Evolutionary conservation across 2,113 vertebrate genomes (phyloP).

Genomic region (Callithrix jacchus): DNA sequence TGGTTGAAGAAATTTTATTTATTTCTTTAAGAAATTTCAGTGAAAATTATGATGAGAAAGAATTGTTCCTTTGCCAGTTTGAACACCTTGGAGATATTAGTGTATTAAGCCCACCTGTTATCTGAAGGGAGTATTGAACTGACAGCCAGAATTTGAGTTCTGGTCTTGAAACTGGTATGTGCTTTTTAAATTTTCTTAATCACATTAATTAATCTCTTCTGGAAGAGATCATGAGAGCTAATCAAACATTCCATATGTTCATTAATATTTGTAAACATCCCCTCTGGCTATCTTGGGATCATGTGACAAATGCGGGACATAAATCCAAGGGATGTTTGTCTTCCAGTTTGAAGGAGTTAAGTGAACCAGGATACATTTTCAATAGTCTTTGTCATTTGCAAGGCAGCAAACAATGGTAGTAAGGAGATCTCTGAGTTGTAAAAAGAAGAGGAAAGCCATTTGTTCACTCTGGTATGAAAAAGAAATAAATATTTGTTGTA

Average conservation of each 20-base stretch:
- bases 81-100: not conserved
- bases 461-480: not conserved
- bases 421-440: not conserved
- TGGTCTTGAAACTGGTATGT: not conserved
- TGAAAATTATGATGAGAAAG: not conserved
- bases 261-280: not conserved
- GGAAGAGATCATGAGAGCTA: not conserved
- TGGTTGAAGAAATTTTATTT: not conserved
- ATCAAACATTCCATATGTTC: not conserved
- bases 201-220: not conserved
- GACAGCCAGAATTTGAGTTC: not conserved
- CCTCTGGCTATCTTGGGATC: not conserved
- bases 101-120: not conserved
- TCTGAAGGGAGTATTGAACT: not conserved
- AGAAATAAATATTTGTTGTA: not conserved
- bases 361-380: not conserved
- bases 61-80: not conserved
- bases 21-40: slow-evolving; percentile 26
- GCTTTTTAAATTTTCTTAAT: not conserved
- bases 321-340: not conserved
- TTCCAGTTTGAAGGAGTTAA: not conserved
- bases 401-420: not conserved
- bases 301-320: not conserved
- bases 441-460: not conserved
- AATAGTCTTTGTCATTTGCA: not conserved